phyloP scores from a whole-genome alignment of 1,140 invertebrate species.

The Drosophila melanogaster region DNA sequence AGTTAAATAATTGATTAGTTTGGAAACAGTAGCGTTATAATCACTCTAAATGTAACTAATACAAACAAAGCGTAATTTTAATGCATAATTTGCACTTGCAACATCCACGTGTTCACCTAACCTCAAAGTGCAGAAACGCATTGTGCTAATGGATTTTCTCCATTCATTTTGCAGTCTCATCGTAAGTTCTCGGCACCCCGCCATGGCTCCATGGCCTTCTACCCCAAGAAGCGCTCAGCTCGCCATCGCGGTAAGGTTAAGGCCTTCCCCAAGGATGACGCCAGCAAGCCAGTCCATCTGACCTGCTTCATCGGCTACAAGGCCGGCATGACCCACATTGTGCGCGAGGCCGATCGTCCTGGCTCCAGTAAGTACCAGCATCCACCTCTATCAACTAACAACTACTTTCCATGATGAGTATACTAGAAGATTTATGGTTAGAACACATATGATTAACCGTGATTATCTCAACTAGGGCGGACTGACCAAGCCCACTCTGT shows the following conservation, averaged over 20 bases:
- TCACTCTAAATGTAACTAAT: background rate
- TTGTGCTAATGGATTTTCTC: conserved; percentile 4
- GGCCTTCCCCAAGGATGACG: conserved; percentile 99
- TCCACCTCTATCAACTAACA: background rate
- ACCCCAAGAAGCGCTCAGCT: conserved; percentile 98
- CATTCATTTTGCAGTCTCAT: conserved; percentile 93
- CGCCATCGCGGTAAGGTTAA: conserved; percentile 99
- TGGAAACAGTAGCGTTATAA: background rate
- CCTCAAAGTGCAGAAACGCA: conserved; percentile 2
- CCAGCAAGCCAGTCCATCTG: conserved; percentile 97
- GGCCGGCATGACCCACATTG: conserved; percentile 99
- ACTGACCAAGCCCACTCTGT: conserved; percentile 62
- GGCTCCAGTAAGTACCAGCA: conserved; percentile 94
- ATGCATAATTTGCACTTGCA: background rate
- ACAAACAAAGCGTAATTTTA: background rate
- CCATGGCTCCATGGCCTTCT: conserved; percentile 99
- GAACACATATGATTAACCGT: conserved; percentile 80
- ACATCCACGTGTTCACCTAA: conserved; percentile 23
- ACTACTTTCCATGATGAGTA: conserved; percentile 67
- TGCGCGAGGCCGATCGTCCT: conserved; percentile 99
- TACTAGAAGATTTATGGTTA: conserved; percentile 84
- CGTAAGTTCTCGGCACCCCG: conserved; percentile 99
- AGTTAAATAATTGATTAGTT: background rate
- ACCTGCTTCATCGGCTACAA: conserved; percentile 99
- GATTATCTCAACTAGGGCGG: conserved; percentile 84